phyloP scores from a whole-genome alignment of 2,888 invertebrate species.

The Lissocephala sabroskyi region DNA sequence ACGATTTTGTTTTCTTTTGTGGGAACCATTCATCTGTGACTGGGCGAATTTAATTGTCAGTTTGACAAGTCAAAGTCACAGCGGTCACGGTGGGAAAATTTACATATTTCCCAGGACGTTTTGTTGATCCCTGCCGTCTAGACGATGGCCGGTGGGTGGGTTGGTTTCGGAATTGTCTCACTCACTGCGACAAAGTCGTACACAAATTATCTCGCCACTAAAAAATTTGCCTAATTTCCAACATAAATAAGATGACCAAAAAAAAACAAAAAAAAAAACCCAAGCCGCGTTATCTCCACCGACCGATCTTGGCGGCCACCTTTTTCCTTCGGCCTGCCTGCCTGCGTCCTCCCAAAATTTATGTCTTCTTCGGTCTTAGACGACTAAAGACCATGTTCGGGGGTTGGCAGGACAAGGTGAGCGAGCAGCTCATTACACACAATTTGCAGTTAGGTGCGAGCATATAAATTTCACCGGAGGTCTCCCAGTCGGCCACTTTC shows the following conservation, averaged over 20 bases:
- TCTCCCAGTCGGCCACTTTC: too few relatives aligned
- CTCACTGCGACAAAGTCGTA: slow-evolving; percentile 66
- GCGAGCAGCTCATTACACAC: slow-evolving; percentile 65
- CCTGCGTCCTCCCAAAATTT: too few relatives aligned
- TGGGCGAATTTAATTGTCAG: too few relatives aligned
- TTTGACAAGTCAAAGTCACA: too few relatives aligned
- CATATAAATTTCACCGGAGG: slow-evolving; percentile 54
- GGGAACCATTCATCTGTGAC: too few relatives aligned
- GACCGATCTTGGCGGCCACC: slow-evolving; percentile 61
- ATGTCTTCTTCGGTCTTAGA: slow-evolving; percentile 60
- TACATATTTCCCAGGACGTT: background rate
- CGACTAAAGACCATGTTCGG: slow-evolving; percentile 16
- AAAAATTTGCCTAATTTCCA: slow-evolving; percentile 69
- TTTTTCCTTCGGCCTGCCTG: too few relatives aligned
- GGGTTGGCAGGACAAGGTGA: slow-evolving; percentile 38
- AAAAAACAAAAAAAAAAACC: too few relatives aligned
- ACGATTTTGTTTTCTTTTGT: too few relatives aligned
- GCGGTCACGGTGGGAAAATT: background rate
- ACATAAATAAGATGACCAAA: slow-evolving; percentile 69
- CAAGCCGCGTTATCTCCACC: slow-evolving; percentile 42
- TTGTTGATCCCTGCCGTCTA: background rate
- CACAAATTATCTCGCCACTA: slow-evolving; percentile 70
- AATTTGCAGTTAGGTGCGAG: slow-evolving; percentile 71
- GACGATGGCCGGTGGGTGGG: background rate
- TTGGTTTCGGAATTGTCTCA: slow-evolving; percentile 44